Percentiles rank a stretch among this genome's conserved stretches.
Conservation (phyloP, 2,113 vertebrate genomes). For the Psittacula cyanocephala region DNA sequence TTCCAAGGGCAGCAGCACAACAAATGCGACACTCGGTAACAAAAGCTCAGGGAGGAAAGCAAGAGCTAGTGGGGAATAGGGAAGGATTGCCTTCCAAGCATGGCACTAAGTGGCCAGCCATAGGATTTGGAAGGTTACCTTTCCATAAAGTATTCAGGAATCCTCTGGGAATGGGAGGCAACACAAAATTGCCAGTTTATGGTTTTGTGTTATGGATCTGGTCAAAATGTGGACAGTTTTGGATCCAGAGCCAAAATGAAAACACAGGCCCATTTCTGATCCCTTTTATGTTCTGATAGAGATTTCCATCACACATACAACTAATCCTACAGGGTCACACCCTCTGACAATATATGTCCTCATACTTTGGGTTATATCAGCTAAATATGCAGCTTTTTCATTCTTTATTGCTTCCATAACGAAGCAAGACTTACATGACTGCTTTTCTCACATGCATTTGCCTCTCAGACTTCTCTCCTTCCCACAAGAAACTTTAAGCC, state of each 20-base stretch:
- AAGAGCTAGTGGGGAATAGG: neutral
- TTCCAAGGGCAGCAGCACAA: neutral
- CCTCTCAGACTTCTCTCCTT: neutral
- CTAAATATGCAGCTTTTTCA: neutral
- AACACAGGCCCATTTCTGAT: neutral
- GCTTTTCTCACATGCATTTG: neutral
- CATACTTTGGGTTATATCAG: neutral
- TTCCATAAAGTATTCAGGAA: neutral
- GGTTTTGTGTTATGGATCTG: neutral
- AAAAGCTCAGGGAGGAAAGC: neutral
- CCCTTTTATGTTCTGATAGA: neutral
- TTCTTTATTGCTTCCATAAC: neutral
- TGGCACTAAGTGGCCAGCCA: neutral
- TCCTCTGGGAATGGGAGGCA: neutral
- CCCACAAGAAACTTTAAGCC: neutral
- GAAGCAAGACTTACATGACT: neutral
- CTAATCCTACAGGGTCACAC: neutral
- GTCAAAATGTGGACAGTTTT: neutral
- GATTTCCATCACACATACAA: neutral
- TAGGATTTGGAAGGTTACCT: neutral
- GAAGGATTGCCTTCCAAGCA: neutral
- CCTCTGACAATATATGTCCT: neutral
- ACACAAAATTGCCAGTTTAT: neutral
- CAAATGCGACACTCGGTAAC: neutral
- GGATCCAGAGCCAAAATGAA: neutral